phyloP scores from a whole-genome alignment of 2,888 invertebrate genomes.

The Geophilus truncorum region DNA sequence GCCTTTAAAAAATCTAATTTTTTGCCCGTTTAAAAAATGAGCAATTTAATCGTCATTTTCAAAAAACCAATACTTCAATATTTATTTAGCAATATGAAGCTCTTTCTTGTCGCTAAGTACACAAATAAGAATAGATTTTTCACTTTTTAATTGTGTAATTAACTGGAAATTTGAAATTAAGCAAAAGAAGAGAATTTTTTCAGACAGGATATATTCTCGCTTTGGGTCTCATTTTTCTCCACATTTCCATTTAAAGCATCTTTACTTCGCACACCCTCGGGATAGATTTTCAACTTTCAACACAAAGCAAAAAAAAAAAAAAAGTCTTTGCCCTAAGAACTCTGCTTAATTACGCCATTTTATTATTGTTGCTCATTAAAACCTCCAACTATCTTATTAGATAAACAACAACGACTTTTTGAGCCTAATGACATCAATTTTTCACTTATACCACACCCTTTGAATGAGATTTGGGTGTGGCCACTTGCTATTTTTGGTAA shows the following conservation, averaged over 20 bases:
- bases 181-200: not conserved
- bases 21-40: no score
- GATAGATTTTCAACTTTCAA: not conserved
- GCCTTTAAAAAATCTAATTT: no score
- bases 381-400: not conserved
- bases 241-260: not conserved
- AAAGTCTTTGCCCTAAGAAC: not conserved
- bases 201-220: not conserved
- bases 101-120: not conserved
- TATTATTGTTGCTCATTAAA: not conserved
- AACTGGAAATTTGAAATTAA: not conserved
- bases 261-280: not conserved
- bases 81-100: no score
- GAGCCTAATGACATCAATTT: not conserved
- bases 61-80: no score
- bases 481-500: not conserved
- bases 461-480: not conserved
- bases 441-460: not conserved
- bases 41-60: no score
- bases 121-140: not conserved
- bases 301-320: not conserved
- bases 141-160: not conserved
- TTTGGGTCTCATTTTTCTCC: not conserved
- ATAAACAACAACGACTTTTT: not conserved
- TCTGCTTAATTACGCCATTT: not conserved